Conservation (phyloP, 2,113 vertebrate species). For the Balaenoptera acutorostrata region DNA sequence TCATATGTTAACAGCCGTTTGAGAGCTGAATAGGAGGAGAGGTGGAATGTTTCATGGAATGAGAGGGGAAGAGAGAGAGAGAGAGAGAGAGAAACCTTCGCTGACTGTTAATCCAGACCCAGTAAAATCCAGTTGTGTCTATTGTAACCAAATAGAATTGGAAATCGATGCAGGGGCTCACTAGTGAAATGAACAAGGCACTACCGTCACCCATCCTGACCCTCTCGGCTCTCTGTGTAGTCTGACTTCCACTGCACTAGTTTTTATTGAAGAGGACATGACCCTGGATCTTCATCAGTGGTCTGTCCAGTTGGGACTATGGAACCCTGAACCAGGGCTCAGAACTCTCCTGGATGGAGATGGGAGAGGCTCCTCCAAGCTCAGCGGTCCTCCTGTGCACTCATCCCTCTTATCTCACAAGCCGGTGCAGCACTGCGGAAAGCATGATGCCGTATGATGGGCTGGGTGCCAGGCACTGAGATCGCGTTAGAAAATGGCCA, state of each 20-base stretch:
- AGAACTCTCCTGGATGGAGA: not conserved
- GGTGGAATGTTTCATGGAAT: conserved; percentile 23
- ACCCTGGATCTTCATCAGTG: not conserved
- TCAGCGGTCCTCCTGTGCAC: not conserved
- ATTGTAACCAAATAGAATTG: not conserved
- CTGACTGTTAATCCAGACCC: conserved; percentile 25
- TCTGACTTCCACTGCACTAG: not conserved
- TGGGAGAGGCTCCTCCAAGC: not conserved
- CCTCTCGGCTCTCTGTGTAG: conserved; percentile 6
- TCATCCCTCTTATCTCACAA: not conserved
- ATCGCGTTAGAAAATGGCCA: conserved; percentile 51
- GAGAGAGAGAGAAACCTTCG: not conserved
- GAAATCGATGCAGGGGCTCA: not conserved
- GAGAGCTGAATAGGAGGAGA: conserved; percentile 50
- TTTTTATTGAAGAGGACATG: not conserved
- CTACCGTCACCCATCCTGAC: not conserved
- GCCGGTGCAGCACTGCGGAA: not conserved
- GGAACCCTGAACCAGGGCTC: not conserved
- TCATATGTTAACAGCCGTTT: conserved; percentile 38
- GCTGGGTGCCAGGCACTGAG: conserved; percentile 64
- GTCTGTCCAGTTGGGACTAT: not conserved
- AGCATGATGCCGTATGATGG: not conserved
- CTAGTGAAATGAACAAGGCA: conserved; percentile 20
- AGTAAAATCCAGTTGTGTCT: conserved; percentile 53
- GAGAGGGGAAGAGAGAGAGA: not conserved